These are phyloP conservation scores for Melieria crassipennis DNA, from an alignment of 2,888 invertebrate species.

Conservation along the genomic window DNA sequence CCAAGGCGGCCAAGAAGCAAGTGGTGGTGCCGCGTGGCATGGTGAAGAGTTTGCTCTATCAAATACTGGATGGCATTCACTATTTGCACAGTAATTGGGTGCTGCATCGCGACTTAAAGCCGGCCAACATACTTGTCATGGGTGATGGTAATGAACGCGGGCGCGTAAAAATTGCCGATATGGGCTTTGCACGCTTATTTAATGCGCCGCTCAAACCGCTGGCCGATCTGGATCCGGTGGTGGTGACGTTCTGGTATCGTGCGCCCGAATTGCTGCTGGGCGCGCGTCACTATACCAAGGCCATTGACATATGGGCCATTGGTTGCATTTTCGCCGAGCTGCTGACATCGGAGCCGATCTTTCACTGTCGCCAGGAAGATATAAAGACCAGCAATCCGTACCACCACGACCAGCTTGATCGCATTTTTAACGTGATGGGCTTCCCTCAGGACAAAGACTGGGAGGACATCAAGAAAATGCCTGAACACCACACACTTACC, in stretches of 20 bases:
- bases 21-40: conserved; percentile 96
- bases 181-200: conserved; percentile 98
- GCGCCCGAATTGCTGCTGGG: conserved; percentile 95
- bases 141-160: conserved; percentile 98
- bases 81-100: conserved; percentile 99
- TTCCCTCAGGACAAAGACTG: conserved; percentile 97
- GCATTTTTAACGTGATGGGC: conserved; percentile 99
- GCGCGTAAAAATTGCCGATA: conserved; percentile 97
- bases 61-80: conserved; percentile 98
- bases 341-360: conserved; percentile 98
- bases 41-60: conserved; percentile 97
- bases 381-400: conserved; percentile 99
- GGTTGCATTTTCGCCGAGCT: conserved; percentile 99
- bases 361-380: conserved; percentile 99
- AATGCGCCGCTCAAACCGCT: conserved; percentile 97
- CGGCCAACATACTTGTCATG: conserved; percentile 99
- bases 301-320: conserved; percentile 99
- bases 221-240: conserved; percentile 98
- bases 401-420: conserved; percentile 97
- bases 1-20: conserved; percentile 96
- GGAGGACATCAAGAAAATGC: conserved; percentile 99
- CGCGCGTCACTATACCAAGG: conserved; percentile 97
- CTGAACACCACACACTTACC: conserved; percentile 93
- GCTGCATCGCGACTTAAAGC: conserved; percentile 97
- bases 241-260: conserved; percentile 99